phyloP scores from a whole-genome alignment of 2,113 vertebrate species.

The Leucoraja erinaceus region DNA sequence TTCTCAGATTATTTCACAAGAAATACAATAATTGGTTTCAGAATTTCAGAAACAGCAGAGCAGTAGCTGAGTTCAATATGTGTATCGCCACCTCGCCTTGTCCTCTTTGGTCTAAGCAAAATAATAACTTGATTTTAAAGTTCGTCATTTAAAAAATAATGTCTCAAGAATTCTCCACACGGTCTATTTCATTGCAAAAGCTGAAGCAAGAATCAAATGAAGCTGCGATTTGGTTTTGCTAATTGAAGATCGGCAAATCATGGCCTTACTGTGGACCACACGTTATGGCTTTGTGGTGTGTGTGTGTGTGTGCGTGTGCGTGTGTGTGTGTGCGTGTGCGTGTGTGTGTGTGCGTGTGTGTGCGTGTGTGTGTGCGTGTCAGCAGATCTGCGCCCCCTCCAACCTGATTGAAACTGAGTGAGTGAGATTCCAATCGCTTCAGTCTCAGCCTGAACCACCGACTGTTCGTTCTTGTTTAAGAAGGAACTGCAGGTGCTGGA shows the following conservation, averaged over 20 bases:
- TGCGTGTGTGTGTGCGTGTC: no score
- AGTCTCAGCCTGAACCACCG: neutral
- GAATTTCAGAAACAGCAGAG: neutral
- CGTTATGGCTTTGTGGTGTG: neutral
- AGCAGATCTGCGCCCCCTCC: neutral
- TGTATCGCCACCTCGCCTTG: neutral
- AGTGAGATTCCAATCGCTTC: neutral
- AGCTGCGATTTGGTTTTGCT: no score
- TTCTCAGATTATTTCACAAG: neutral
- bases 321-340: no score
- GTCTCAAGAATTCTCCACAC: neutral
- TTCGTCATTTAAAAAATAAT: neutral
- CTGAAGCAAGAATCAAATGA: neutral
- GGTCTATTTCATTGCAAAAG: neutral
- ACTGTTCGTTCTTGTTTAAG: no score
- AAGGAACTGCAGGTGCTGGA: no score
- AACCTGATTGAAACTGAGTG: neutral
- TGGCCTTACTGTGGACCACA: neutral
- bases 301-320: no score
- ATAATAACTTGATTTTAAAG: neutral
- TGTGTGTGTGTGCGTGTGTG: no score
- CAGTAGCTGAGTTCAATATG: neutral
- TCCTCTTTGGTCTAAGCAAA: neutral
- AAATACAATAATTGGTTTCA: neutral
- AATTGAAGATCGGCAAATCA: neutral